Evolutionary conservation across 1,140 invertebrate genomes (phyloP), one percentile per base, ranked within the genome.

Genomic region (Limonius californicus): DNA sequence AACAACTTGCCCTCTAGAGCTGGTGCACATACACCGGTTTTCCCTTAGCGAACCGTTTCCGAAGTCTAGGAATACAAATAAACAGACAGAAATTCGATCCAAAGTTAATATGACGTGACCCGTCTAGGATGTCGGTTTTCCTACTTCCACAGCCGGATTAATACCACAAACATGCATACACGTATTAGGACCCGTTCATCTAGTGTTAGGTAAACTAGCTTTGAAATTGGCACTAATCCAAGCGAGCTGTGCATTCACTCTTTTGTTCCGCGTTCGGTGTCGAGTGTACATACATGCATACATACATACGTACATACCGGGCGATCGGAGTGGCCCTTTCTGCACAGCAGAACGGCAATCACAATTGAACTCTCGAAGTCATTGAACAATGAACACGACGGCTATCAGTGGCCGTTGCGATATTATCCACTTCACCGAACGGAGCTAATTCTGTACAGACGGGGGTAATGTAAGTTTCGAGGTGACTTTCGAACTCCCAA

Each of bases 141-240:
- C 8, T 39, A 39, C 35, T 39, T 39, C 35, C 35, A 39, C n/a
- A 39, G 35, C 35, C 8, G 35, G 2, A 39, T 39, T 39, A 39
- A 39, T 39, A 39, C 35, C 35, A 39, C 35, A 39, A 39, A 39
- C 35, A 39, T 39, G 35, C 35, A 39, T 39, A 39, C n/a, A 39
- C n/a, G n/a, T 39, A 39, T 39, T 39, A 39, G 7, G 2, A 7
- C n/a, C 35, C 9, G 23, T 27, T 27, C 35, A 39, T 39, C 35
- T 14, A 39, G 35, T 9, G 35, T 9, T 12, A 39, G n/a, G 35
- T 14, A 39, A 39, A 39, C 35, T 1, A 14, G 35, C 35, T 39
- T n/a, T 39, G 35, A 39, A 39, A 39, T 39, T 39, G 35, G 35
- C 35, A 39, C n/a, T 39, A 39, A 39, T 39, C 35, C 35, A 39